These are phyloP conservation scores for Hofmannophila pseudospretella DNA, from an alignment of 2,888 invertebrate genomes.

Conservation along the genomic window DNA sequence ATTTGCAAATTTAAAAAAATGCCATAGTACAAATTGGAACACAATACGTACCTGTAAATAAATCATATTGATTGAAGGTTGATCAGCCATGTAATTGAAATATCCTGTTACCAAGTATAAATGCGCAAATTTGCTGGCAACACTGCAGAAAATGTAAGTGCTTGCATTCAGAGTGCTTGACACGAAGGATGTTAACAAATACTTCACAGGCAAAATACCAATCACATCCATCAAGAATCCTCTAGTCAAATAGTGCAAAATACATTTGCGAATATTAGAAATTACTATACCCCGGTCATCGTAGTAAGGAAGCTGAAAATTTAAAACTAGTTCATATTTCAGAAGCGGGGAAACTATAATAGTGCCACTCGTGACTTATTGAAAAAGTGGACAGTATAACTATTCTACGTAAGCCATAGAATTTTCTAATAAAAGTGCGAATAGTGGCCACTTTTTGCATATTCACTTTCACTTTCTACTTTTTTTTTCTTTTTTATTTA, in stretches of 20 bases:
- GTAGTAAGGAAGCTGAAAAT: constrained; percentile 48
- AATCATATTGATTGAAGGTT: constrained; percentile 31
- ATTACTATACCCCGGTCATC: constrained; percentile 42
- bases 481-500: no score
- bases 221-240: constrained; percentile 41
- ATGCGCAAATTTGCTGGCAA: constrained; percentile 37
- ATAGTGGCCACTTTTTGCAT: no score
- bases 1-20: no score
- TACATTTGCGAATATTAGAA: constrained; percentile 26
- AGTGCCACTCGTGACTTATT: no score
- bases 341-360: no score
- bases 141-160: constrained; percentile 14
- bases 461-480: no score
- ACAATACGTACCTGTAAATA: constrained; percentile 43
- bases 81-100: constrained; percentile 44
- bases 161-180: constrained; percentile 16
- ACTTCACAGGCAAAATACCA: constrained; percentile 36
- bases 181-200: constrained; percentile 20
- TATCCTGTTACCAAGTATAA: constrained; percentile 47
- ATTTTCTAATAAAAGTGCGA: no score
- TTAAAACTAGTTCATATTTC: no score
- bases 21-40: no score
- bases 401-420: no score
- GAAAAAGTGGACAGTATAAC: no score
- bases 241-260: constrained; percentile 38